Conservation (phyloP, 2,888 invertebrate genomes). For the Desoria tigrina region DNA sequence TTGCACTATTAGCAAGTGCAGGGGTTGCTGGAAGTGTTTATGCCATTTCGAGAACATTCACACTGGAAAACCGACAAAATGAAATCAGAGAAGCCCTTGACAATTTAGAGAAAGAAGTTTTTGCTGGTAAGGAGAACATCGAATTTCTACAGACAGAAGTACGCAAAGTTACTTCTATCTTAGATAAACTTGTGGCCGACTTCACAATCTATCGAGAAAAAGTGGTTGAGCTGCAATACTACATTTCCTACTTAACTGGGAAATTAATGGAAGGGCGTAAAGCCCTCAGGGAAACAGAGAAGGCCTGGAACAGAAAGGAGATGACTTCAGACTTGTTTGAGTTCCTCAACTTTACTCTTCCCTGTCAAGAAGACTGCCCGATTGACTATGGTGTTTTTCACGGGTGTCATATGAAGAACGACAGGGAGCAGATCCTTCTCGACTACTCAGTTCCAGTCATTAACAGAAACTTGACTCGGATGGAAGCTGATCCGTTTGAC, state of each 20-base stretch:
- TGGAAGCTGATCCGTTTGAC: slow-evolving; percentile 37
- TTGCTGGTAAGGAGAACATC: neutral
- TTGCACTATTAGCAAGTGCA: neutral
- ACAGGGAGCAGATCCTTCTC: slow-evolving; percentile 17
- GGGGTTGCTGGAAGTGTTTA: too few species aligned
- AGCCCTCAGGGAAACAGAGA: slow-evolving; percentile 6
- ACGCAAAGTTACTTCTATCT: slow-evolving; percentile 4
- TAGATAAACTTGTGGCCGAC: neutral
- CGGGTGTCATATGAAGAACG: slow-evolving; percentile 9
- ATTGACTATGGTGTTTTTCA: slow-evolving; percentile 32
- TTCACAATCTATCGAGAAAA: neutral
- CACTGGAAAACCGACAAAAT: neutral
- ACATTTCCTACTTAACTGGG: neutral
- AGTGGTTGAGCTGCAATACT: neutral
- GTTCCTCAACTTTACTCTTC: slow-evolving; percentile 21
- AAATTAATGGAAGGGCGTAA: slow-evolving; percentile 13
- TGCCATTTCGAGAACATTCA: neutral
- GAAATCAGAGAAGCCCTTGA: neutral
- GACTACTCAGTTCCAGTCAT: slow-evolving; percentile 32
- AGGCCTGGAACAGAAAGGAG: slow-evolving; percentile 14
- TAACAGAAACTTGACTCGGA: slow-evolving; percentile 12
- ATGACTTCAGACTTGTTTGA: slow-evolving; percentile 19
- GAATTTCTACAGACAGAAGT: neutral
- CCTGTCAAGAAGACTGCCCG: slow-evolving; percentile 18
- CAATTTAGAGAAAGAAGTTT: neutral